Evolutionary conservation across 2,797 vertebrate species (phyloP).

Genomic region (Furcifer pardalis): DNA sequence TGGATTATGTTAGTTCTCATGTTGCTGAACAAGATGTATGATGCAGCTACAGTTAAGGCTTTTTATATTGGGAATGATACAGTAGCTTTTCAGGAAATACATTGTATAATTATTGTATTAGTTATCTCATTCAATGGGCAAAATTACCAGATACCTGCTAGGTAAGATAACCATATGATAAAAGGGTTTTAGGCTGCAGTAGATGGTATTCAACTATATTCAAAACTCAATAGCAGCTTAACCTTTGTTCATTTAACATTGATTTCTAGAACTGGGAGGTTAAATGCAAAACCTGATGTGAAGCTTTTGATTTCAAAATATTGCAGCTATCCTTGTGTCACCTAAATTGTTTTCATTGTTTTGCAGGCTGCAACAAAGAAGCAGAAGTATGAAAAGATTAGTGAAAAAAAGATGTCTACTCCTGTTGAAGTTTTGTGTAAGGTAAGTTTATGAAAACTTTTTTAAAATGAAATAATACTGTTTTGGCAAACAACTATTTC

Average conservation of each 20-base stretch:
- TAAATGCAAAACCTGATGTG: conserved; percentile 35
- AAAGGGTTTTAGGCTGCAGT: conserved; percentile 59
- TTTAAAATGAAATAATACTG: neutral
- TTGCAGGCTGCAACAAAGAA: conserved; percentile 98
- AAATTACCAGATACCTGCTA: conserved; percentile 57
- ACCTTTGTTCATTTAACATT: conserved; percentile 66
- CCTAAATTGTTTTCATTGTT: conserved; percentile 71
- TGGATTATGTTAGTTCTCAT: neutral
- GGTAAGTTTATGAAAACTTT: conserved; percentile 74
- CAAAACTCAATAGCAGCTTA: conserved; percentile 69
- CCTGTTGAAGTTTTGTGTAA: conserved; percentile 99
- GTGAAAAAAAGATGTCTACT: conserved; percentile 99
- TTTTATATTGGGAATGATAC: conserved; percentile 40
- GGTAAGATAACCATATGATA: conserved; percentile 63
- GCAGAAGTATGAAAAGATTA: conserved; percentile 99
- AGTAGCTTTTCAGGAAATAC: neutral
- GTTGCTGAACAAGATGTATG: conserved; percentile 34
- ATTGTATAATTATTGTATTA: neutral
- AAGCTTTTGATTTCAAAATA: neutral
- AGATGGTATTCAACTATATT: conserved; percentile 68
- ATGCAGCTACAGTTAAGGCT: conserved; percentile 43
- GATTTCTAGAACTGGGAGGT: conserved; percentile 62
- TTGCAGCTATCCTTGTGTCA: conserved; percentile 43
- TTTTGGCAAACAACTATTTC: neutral
- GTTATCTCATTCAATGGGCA: conserved; percentile 47